A percentile compares a stretch with the other conserved stretches of the same genome.
Conservation (phyloP, 2,797 vertebrate species). For the Alectoris magna region DNA sequence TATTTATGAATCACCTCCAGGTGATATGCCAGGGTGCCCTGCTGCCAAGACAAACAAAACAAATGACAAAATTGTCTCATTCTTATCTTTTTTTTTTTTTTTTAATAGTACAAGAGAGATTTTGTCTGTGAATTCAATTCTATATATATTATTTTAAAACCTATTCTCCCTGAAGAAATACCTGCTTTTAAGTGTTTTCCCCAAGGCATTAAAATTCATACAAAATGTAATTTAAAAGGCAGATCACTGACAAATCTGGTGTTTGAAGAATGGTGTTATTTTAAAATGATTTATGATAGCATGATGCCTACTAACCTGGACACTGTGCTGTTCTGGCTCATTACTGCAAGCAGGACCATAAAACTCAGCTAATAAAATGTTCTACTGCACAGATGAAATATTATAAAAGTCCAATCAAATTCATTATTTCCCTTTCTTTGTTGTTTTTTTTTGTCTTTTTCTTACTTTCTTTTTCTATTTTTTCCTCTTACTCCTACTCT, state of each 20-base stretch:
- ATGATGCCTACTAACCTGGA: constrained; percentile 1
- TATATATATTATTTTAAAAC: not conserved
- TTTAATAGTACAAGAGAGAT: not conserved
- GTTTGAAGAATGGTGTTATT: constrained; percentile 26
- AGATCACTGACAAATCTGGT: not conserved
- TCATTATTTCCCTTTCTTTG: not conserved
- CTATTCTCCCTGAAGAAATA: not conserved
- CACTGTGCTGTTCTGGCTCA: not conserved
- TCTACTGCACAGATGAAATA: constrained; percentile 12
- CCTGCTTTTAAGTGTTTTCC: not conserved
- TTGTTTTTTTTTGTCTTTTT: not conserved
- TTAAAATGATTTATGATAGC: constrained; percentile 12
- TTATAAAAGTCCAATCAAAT: not conserved
- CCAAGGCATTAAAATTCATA: not conserved
- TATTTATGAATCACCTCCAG: not conserved
- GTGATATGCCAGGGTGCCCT: not conserved
- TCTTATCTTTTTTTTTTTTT: not conserved
- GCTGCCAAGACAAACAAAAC: not conserved
- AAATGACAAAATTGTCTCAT: not conserved
- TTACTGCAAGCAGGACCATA: constrained; percentile 36
- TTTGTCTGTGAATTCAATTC: not conserved
- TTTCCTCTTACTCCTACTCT: not conserved
- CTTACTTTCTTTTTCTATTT: not conserved
- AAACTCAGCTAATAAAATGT: constrained; percentile 42
- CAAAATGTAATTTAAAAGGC: not conserved